Conservation (phyloP, 1,140 invertebrate genomes). For the Potamilus streckersoni region DNA sequence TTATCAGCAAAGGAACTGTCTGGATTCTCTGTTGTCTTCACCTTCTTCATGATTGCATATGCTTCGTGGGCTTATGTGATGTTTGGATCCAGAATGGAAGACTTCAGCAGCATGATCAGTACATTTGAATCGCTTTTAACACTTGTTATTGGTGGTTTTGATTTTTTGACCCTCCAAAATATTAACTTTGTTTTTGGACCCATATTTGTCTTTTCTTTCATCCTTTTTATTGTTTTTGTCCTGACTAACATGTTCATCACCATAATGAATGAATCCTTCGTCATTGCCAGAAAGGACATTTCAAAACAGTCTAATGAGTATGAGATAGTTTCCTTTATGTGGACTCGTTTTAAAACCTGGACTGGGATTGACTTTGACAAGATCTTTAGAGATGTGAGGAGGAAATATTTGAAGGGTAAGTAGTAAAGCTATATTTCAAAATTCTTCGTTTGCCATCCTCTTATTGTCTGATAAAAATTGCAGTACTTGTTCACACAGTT, state of each 20-base stretch:
- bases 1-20: conserved; percentile 56
- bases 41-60: conserved; percentile 58
- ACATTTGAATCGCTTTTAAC: conserved; percentile 48
- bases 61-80: conserved; percentile 67
- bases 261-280: conserved; percentile 72
- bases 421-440: too few species aligned
- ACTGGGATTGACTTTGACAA: conserved; percentile 36
- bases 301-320: conserved; percentile 74
- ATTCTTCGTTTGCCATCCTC: too few species aligned
- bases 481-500: too few species aligned
- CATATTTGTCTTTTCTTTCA: conserved; percentile 70
- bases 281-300: conserved; percentile 71
- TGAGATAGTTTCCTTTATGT: conserved; percentile 75
- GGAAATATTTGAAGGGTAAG: conserved; percentile 21
- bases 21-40: conserved; percentile 63
- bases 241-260: conserved; percentile 73
- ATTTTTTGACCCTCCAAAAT: conserved; percentile 34
- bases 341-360: conserved; percentile 53
- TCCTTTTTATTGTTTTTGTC: conserved; percentile 69
- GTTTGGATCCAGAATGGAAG: conserved; percentile 64
- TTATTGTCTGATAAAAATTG: too few species aligned
- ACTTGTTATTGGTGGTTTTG: conserved; percentile 46
- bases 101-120: conserved; percentile 68
- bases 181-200: conserved; percentile 57
- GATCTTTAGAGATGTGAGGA: conserved; percentile 4